Percentiles rank a stretch among this genome's conserved stretches.
Evolutionary conservation across 92 coral and sea anemone species (phyloP).

Genomic region (Porites cylindrica): DNA sequence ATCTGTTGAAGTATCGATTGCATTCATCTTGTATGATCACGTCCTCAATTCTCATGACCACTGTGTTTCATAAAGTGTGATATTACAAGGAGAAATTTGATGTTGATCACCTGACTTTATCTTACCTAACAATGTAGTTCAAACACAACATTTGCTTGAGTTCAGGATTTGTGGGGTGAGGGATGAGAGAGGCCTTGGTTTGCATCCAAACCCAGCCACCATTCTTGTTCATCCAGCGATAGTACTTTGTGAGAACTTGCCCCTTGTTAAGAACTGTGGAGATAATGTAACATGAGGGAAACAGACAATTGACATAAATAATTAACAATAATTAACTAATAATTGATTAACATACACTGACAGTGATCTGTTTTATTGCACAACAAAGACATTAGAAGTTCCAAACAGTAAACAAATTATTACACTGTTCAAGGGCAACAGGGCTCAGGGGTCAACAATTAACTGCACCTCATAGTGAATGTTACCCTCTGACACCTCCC

Average conservation of each 20-base stretch:
- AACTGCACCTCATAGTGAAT: too few relatives aligned
- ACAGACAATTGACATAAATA: neutral
- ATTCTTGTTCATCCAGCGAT: slow-evolving; percentile 99
- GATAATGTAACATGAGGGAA: neutral
- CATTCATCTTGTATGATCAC: too few relatives aligned
- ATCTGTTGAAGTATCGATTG: too few relatives aligned
- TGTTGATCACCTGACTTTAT: too few relatives aligned
- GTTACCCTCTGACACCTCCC: too few relatives aligned
- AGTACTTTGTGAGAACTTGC: slow-evolving; percentile 92
- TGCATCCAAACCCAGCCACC: slow-evolving; percentile 99
- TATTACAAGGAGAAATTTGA: too few relatives aligned
- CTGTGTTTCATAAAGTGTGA: too few relatives aligned
- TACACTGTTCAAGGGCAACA: too few relatives aligned
- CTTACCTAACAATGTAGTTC: slow-evolving; percentile 94
- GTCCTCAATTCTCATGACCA: too few relatives aligned
- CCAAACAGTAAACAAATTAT: too few relatives aligned
- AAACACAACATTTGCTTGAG: slow-evolving; percentile 89
- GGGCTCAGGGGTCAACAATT: too few relatives aligned
- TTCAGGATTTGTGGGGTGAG: slow-evolving; percentile 92
- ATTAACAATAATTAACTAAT: neutral
- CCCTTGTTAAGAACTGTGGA: slow-evolving; percentile 90
- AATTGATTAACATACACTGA: neutral
- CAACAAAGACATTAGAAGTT: too few relatives aligned
- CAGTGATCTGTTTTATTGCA: neutral
- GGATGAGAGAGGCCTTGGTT: slow-evolving; percentile 89